Conservation (phyloP, 2,797 vertebrate genomes). For the Distichodus sexfasciatus region DNA sequence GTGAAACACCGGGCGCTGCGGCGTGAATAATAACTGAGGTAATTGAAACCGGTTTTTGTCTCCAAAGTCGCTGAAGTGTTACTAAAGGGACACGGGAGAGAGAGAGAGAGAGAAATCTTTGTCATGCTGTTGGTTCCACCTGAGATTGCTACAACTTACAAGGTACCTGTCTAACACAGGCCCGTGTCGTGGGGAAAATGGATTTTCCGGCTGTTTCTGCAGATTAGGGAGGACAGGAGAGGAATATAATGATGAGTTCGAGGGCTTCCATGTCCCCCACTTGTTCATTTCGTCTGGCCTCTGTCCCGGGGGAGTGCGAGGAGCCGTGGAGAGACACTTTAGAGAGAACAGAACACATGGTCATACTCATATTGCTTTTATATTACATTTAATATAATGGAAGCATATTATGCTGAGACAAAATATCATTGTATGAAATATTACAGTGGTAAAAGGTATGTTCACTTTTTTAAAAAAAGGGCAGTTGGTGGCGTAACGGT, state of each 20-base stretch:
- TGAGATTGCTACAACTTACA: constrained; percentile 41
- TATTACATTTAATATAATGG: no score
- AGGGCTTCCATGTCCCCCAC: neutral
- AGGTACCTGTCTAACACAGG: constrained; percentile 9
- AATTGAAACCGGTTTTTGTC: constrained; percentile 34
- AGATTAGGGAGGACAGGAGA: constrained; percentile 32
- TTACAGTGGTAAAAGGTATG: no score
- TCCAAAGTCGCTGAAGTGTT: constrained; percentile 8
- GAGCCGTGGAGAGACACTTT: no score
- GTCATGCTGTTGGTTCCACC: constrained; percentile 26
- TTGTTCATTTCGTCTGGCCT: constrained; percentile 13
- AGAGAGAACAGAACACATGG: no score
- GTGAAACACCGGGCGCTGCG: constrained; percentile 15
- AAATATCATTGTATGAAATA: no score
- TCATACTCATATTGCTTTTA: no score
- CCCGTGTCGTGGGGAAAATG: constrained; percentile 30
- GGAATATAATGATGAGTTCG: constrained; percentile 16
- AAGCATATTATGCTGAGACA: no score
- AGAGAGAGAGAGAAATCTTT: constrained; percentile 35
- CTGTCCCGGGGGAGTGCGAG: neutral
- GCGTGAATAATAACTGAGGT: constrained; percentile 37
- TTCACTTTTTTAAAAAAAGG: no score
- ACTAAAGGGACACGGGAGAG: constrained; percentile 3
- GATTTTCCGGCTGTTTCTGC: constrained; percentile 49
- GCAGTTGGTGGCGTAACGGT: no score